These are phyloP conservation scores for Marmota monax DNA, from an alignment of 2,113 vertebrate species.

Conservation along the genomic window DNA sequence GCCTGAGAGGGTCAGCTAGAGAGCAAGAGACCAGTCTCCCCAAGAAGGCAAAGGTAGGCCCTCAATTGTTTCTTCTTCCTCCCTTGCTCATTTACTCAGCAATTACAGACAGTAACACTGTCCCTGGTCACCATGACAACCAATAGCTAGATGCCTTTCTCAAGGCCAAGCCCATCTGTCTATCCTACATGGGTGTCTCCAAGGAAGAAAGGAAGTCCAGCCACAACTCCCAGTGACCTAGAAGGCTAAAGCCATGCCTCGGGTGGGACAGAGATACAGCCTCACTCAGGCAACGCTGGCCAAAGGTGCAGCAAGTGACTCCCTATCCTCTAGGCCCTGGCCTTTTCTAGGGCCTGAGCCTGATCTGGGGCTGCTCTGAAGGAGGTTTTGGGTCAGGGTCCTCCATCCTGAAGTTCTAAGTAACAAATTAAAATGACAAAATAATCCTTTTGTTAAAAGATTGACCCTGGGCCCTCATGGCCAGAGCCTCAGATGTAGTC, in stretches of 20 bases:
- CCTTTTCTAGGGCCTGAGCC: neutral
- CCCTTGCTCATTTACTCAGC: slow-evolving; percentile 18
- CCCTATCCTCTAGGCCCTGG: neutral
- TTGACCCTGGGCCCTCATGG: slow-evolving; percentile 11
- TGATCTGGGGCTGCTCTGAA: neutral
- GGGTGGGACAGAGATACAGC: neutral
- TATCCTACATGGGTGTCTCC: neutral
- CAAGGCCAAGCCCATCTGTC: slow-evolving; percentile 69
- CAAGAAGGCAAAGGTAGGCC: neutral
- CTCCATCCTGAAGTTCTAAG: slow-evolving; percentile 37
- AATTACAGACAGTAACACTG: slow-evolving; percentile 48
- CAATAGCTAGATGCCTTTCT: slow-evolving; percentile 53
- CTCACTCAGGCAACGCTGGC: neutral
- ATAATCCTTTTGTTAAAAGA: slow-evolving; percentile 50
- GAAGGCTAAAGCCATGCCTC: neutral
- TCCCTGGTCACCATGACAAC: slow-evolving; percentile 77
- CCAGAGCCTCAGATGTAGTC: slow-evolving; percentile 61
- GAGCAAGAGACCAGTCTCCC: neutral
- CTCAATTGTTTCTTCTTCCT: neutral
- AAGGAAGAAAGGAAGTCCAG: neutral
- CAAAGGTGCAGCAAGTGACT: neutral
- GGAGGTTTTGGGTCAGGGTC: neutral
- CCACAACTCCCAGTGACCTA: neutral
- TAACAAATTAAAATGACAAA: slow-evolving; percentile 47
- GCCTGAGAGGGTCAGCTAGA: neutral